Base-by-base conservation (phyloP, 2,888 invertebrate genomes). In the Ceramica pisi region DNA sequence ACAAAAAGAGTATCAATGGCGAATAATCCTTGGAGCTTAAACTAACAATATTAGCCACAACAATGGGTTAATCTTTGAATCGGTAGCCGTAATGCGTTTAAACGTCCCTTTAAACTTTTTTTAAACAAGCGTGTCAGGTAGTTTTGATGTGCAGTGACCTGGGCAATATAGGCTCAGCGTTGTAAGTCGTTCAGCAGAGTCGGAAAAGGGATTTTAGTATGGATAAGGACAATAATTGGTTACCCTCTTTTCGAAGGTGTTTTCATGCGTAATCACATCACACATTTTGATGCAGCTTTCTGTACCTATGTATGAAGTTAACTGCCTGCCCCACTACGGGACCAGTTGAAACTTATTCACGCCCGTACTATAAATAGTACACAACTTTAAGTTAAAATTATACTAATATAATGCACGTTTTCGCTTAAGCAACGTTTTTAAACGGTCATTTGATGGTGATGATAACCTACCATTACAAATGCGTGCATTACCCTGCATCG, bases 41-140 rank as follows among this genome's bases (percentile, higher is more conserved):
- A 76, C 82, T 84, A 88, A 87, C 87, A 87, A 86, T 82, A 86
- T 86, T 81, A 82, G 78, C 76, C 74, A 31, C 73, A 74, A 87
- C 88, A 88, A 87, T 84, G 65, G 70, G 16, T 44, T 77, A 70
- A 87, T 81, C 83, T 75, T 66, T 68, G 71, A 67, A 81, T 82
- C 83, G 79, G 86, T 83, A 82, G 78, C 77, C 57, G 72, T 86
- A 79, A 86, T 75, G 73, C 72, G 72, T 82, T 83, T 81, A 79
- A 83, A 81, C 41, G 62, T 75, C 70, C 75, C 75, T 85, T 78
- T 80, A 78, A 74, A 55, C 66, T 75, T 74, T 86, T 83, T 84
- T 85, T 82, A 59, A 44, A 60, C 21, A 31, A 68, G 16, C 68
- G 38, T 74, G 71, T 64, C 75, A 82, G 77, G 78, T 75, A 69